phyloP scores from a whole-genome alignment of 2,113 vertebrate genomes.

The Pseudorectes ferrugineus region DNA sequence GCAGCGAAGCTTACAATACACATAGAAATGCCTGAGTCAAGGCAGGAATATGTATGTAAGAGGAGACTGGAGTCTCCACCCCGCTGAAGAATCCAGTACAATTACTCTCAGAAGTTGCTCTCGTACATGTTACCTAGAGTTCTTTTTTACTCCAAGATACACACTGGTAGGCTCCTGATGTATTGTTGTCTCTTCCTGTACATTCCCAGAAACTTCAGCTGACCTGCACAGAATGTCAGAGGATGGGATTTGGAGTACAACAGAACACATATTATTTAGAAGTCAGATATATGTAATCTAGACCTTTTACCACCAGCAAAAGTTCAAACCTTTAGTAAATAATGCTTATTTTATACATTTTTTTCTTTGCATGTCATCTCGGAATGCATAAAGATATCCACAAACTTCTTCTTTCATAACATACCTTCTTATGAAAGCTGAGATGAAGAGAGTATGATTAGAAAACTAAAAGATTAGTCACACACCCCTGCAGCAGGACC shows the following conservation, averaged over 20 bases:
- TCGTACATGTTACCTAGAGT: background rate
- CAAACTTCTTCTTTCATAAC: background rate
- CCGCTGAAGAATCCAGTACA: background rate
- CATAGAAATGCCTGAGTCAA: background rate
- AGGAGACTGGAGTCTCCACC: background rate
- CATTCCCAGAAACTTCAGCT: background rate
- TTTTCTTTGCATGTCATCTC: background rate
- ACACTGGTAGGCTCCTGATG: background rate
- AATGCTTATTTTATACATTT: background rate
- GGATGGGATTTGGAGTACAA: background rate
- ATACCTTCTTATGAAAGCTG: background rate
- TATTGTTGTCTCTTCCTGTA: background rate
- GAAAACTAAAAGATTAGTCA: conserved; percentile 30
- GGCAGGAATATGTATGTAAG: background rate
- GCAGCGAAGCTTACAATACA: background rate
- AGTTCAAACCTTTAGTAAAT: background rate
- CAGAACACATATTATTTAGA: background rate
- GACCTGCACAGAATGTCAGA: background rate
- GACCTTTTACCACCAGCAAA: background rate
- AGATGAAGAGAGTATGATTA: background rate
- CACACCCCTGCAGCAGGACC: conserved; percentile 16
- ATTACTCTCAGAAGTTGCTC: background rate
- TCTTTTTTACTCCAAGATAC: background rate
- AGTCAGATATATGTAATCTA: background rate
- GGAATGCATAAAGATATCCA: background rate